phyloP scores from a whole-genome alignment of 2,888 invertebrate genomes.

The Erebia palarica region DNA sequence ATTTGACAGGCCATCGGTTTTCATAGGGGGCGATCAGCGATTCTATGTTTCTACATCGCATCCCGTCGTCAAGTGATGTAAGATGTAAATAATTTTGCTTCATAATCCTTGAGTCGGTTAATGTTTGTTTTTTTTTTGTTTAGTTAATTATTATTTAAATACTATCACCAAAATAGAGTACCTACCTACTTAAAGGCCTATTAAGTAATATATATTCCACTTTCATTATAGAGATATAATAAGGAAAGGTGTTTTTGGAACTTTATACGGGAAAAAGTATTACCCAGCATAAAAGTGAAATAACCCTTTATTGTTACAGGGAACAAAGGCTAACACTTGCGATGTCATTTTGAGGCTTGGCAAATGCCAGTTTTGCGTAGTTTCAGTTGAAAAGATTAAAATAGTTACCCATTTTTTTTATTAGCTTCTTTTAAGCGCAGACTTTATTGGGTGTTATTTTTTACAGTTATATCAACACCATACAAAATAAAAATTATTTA shows the following conservation, averaged over 20 bases:
- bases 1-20: slow-evolving; percentile 17
- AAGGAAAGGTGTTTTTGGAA: neutral
- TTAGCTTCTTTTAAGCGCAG: neutral
- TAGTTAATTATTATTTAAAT: too few species aligned
- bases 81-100: neutral
- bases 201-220: neutral
- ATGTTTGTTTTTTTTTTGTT: too few species aligned
- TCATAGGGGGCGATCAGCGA: neutral
- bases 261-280: slow-evolving; percentile 6
- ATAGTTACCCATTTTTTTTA: neutral
- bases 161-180: neutral
- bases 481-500: neutral
- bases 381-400: neutral
- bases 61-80: neutral
- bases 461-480: neutral
- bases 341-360: slow-evolving; percentile 8
- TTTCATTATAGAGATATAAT: neutral
- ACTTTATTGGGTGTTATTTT: neutral
- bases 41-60: neutral
- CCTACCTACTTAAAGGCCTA: too few species aligned
- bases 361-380: slow-evolving; percentile 7
- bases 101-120: too few species aligned
- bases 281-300: slow-evolving; percentile 12
- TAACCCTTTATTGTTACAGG: slow-evolving; percentile 14
- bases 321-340: slow-evolving; percentile 12